These are phyloP conservation scores for Meloidogyne exigua DNA, from an alignment of 1,140 invertebrate genomes.

Conservation along the genomic window DNA sequence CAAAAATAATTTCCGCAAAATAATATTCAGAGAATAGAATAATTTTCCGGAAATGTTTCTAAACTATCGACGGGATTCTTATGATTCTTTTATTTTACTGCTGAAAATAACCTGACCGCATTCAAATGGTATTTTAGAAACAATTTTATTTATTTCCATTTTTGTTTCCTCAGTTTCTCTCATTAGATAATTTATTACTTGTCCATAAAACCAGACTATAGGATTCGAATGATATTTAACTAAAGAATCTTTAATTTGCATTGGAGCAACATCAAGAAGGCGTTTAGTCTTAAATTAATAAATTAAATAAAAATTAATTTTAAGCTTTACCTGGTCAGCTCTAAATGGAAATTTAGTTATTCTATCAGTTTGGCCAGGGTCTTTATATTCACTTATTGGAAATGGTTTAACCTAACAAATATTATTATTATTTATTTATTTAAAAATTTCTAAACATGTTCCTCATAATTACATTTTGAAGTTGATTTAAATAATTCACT, in stretches of 20 bases:
- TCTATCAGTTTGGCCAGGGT: background rate
- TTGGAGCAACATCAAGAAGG: constrained; percentile 68
- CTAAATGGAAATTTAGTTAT: background rate
- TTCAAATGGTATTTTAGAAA: too few relatives aligned
- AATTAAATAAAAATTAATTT: background rate
- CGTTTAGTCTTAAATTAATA: background rate
- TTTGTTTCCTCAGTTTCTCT: too few relatives aligned
- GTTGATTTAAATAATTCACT: background rate
- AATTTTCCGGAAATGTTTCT: too few relatives aligned
- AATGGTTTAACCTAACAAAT: background rate
- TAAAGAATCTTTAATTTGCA: constrained; percentile 79
- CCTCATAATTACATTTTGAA: background rate
- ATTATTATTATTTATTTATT: background rate
- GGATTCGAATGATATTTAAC: constrained; percentile 87
- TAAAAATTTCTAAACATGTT: background rate
- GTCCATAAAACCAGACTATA: constrained; percentile 66
- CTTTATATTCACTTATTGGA: background rate
- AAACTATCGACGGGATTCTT: too few relatives aligned
- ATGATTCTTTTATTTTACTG: too few relatives aligned
- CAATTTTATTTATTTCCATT: too few relatives aligned
- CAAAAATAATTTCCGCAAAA: too few relatives aligned
- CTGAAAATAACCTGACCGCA: too few relatives aligned
- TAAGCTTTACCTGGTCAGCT: too few relatives aligned
- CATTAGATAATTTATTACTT: background rate
- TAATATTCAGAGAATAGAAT: too few relatives aligned